Percentiles rank a stretch among this genome's conserved stretches.
These are phyloP conservation scores for Morus bassanus DNA, from an alignment of 2,797 vertebrate genomes.

Conservation along the genomic window DNA sequence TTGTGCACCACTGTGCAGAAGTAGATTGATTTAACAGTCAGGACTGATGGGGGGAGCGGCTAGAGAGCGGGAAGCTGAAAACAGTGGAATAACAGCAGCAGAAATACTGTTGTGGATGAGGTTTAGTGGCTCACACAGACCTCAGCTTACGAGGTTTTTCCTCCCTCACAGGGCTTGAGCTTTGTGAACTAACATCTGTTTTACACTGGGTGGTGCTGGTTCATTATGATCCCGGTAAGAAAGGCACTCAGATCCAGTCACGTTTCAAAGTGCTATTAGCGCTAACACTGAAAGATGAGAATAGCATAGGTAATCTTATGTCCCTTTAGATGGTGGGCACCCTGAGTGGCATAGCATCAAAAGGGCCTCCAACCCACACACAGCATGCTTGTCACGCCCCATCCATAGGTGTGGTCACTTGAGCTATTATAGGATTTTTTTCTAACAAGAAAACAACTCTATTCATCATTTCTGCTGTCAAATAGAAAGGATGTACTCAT, in stretches of 20 bases:
- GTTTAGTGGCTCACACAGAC: background rate
- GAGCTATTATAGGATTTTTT: background rate
- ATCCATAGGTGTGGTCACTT: too few relatives aligned
- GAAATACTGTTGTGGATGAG: background rate
- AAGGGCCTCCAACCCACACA: background rate
- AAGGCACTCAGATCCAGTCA: background rate
- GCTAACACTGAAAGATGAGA: background rate
- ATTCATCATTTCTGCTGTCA: background rate
- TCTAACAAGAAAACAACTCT: background rate
- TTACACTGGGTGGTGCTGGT: conserved; percentile 14
- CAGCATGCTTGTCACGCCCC: too few relatives aligned
- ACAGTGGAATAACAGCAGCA: fast-evolving
- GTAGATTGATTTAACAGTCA: background rate
- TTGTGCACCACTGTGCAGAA: background rate
- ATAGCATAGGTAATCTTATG: background rate
- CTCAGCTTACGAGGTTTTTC: background rate
- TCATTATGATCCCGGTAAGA: background rate
- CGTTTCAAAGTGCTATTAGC: too few relatives aligned
- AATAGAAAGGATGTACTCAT: too few relatives aligned
- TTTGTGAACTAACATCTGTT: background rate
- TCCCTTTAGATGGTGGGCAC: background rate
- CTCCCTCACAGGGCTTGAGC: background rate
- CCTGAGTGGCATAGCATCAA: fast-evolving
- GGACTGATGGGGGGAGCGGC: too few relatives aligned
- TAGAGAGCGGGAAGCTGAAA: background rate